These are phyloP conservation scores for Ataeniobius toweri DNA, from an alignment of 2,797 vertebrate genomes.

Conservation along the genomic window DNA sequence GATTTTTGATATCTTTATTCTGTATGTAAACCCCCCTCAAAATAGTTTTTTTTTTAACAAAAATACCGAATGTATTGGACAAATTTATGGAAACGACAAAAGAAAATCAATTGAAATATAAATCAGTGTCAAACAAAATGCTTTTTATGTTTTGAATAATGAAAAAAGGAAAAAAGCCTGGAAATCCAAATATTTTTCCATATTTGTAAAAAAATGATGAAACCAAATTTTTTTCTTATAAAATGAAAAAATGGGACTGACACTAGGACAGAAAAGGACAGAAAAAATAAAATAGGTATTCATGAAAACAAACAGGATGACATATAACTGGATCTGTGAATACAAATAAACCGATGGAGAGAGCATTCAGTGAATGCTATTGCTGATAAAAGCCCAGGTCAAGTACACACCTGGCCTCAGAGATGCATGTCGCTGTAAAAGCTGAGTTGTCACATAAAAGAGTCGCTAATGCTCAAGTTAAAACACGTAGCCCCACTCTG, in stretches of 20 bases:
- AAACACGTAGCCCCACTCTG: constrained; percentile 29
- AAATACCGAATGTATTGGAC: not conserved
- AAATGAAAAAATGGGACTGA: not conserved
- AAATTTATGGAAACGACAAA: not conserved
- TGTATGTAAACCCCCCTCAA: not conserved
- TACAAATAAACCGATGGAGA: constrained; percentile 35
- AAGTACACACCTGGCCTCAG: constrained; percentile 15
- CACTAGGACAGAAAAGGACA: constrained; percentile 5
- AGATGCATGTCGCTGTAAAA: constrained; percentile 34
- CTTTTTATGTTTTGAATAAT: too few species aligned
- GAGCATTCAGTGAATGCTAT: constrained; percentile 10
- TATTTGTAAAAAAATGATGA: not conserved
- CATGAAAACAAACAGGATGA: constrained; percentile 19
- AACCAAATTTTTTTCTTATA: not conserved
- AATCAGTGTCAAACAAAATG: too few species aligned
- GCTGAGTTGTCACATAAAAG: constrained; percentile 17
- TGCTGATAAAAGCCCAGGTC: constrained; percentile 12
- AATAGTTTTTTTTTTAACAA: not conserved
- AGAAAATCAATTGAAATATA: too few species aligned
- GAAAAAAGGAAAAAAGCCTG: too few species aligned
- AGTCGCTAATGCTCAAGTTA: not conserved
- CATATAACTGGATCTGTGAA: constrained; percentile 33
- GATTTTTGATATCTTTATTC: not conserved
- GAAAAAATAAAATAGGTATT: not conserved
- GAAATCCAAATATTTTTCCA: not conserved